Percentiles rank a stretch among this genome's conserved stretches.
phyloP scores from a whole-genome alignment of 1,140 invertebrate species.

The Zophobas atratus region DNA sequence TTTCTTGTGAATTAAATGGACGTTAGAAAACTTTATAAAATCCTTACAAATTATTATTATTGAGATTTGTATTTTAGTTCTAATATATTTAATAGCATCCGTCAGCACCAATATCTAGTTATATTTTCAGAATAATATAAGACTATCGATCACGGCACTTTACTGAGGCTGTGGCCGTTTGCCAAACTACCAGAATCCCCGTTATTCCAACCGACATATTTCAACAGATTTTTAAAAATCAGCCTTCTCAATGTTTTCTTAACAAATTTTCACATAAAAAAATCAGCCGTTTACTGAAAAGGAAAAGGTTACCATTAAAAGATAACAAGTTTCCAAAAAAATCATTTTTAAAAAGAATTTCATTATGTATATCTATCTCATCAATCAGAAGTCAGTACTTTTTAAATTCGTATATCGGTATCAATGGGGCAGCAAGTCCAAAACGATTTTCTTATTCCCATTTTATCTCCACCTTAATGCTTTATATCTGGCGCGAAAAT shows the following conservation, averaged over 20 bases:
- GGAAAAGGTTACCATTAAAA: neutral
- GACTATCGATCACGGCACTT: slow-evolving; percentile 33
- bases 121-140: slow-evolving; percentile 31
- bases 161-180: slow-evolving; percentile 27
- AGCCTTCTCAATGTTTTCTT: slow-evolving; percentile 20
- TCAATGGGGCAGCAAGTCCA: slow-evolving; percentile 19
- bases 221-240: slow-evolving; percentile 28
- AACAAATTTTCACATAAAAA: slow-evolving; percentile 14
- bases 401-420: neutral
- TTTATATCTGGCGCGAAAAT: slow-evolving; percentile 39
- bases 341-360: slow-evolving; percentile 5
- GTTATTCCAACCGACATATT: slow-evolving; percentile 26
- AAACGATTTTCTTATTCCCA: slow-evolving; percentile 34
- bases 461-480: slow-evolving; percentile 31
- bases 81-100: slow-evolving; percentile 23
- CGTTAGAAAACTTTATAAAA: neutral
- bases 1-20: neutral
- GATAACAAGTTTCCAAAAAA: neutral
- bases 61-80: slow-evolving; percentile 2
- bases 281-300: neutral
- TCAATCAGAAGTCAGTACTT: slow-evolving; percentile 11
- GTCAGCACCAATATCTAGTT: slow-evolving; percentile 32
- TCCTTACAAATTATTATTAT: slow-evolving; percentile 16
- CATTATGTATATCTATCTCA: neutral
- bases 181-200: slow-evolving; percentile 32